Percentiles rank a stretch among this genome's conserved stretches.
These are phyloP conservation scores for Caenorhabditis zanzibari DNA, from an alignment of 2,888 invertebrate species.

Conservation along the genomic window DNA sequence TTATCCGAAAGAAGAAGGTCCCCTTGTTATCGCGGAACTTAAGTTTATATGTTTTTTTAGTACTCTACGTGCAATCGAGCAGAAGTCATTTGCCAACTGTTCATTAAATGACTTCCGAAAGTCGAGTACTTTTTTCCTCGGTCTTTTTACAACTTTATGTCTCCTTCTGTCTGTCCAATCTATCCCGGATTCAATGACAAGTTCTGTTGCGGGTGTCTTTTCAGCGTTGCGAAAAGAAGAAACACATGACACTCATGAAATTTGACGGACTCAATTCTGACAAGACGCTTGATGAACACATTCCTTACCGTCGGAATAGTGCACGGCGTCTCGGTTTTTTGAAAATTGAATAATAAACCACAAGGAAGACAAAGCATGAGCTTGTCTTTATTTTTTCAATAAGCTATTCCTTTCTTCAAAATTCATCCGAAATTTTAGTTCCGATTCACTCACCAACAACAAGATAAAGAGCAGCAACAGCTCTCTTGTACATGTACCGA, in stretches of 20 bases:
- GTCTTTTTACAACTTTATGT: slow-evolving; percentile 23
- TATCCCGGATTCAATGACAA: not conserved
- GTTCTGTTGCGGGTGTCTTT: slow-evolving; percentile 22
- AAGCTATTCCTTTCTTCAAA: slow-evolving; percentile 6
- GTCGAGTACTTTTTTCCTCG: slow-evolving; percentile 1
- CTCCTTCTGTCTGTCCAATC: slow-evolving; percentile 19
- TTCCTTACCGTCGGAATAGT: not conserved
- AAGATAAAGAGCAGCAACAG: slow-evolving; percentile 77
- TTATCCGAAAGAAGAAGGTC: slow-evolving; percentile 24
- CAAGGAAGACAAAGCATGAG: not conserved
- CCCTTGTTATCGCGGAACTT: not conserved
- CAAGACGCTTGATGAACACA: slow-evolving; percentile 46
- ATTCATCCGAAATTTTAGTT: not conserved
- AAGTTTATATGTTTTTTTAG: slow-evolving; percentile 27
- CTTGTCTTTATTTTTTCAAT: slow-evolving; percentile 3
- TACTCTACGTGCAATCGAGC: slow-evolving; percentile 30
- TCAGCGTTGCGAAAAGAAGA: slow-evolving; percentile 8
- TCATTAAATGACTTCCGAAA: slow-evolving; percentile 32
- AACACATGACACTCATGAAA: slow-evolving; percentile 52
- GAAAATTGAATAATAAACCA: slow-evolving; percentile 17
- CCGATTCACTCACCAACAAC: slow-evolving; percentile 74
- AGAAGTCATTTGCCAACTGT: slow-evolving; percentile 52
- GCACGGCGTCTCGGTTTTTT: not conserved
- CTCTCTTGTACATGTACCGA: slow-evolving; percentile 82
- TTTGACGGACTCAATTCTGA: slow-evolving; percentile 42